phyloP scores from a whole-genome alignment of 2,888 invertebrate genomes.

The Troides aeacus region DNA sequence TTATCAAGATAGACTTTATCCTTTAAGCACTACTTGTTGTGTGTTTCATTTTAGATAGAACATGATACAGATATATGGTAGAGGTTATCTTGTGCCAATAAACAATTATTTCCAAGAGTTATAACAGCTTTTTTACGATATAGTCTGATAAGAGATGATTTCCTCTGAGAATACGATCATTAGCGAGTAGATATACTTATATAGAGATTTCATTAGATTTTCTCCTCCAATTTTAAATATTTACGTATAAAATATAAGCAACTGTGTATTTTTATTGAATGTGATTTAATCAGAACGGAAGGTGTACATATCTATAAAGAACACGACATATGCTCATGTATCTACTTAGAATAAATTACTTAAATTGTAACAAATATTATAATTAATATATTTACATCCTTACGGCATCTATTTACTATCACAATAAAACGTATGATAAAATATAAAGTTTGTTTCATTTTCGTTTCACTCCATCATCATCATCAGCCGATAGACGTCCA shows the following conservation, averaged over 20 bases:
- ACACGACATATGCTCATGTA: slow-evolving; percentile 69
- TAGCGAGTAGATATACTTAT: slow-evolving; percentile 22
- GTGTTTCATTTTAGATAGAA: slow-evolving; percentile 27
- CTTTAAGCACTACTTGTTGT: neutral
- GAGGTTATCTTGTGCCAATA: slow-evolving; percentile 65
- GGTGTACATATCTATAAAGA: slow-evolving; percentile 71
- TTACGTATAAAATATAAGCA: neutral
- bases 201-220: slow-evolving; percentile 24
- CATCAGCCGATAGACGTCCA: no score
- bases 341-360: slow-evolving; percentile 58
- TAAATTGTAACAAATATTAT: slow-evolving; percentile 47
- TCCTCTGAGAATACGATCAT: slow-evolving; percentile 26
- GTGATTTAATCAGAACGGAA: slow-evolving; percentile 44
- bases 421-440: slow-evolving; percentile 66
- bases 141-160: slow-evolving; percentile 9
- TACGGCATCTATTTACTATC: slow-evolving; percentile 75
- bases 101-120: slow-evolving; percentile 37
- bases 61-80: slow-evolving; percentile 37
- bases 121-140: slow-evolving; percentile 14
- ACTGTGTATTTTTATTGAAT: slow-evolving; percentile 42
- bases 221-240: slow-evolving; percentile 28
- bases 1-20: neutral
- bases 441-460: slow-evolving; percentile 33
- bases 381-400: slow-evolving; percentile 71
- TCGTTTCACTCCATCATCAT: no score